Base-by-base conservation (phyloP, 2,888 invertebrate species). In the Nomada goodeniana region DNA sequence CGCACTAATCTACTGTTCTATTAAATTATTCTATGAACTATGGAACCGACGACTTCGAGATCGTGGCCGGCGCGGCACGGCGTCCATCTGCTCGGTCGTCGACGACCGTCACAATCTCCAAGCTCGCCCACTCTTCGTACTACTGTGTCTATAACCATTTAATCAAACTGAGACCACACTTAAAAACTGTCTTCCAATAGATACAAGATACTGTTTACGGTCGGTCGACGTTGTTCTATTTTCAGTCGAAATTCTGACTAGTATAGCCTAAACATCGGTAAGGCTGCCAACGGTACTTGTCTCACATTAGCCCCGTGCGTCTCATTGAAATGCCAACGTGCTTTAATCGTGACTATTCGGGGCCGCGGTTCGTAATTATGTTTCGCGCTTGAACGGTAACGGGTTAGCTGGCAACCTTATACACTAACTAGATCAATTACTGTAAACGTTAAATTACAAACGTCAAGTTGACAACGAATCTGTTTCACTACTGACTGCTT, bases 1-100 rank as follows among this genome's bases (percentile, higher is more conserved):
- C 92, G 76, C 85, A 86, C 91, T 90, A 90, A 89, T 86, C 91
- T 91, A 91, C 91, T 88, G 67, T 82, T 84, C 89, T 89, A 89
- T 64, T 86, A 61, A 80, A 77, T 84, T 57, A 57, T 61, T 86
- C 90, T 91, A 90, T 88, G 44, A 76, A 84, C 82, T 85, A 86
- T 84, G 70, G 77, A 85, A 70, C 29, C 73, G 83, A 80, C 81
- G 87, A 83, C 57, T 63, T 85, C 85, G 84, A 84, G 82, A 80
- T 73, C 47, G 53, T 29, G 63, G 61, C 26, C 50, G 55, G 78
- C 69, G 57, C 71, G 23, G 15, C 1, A 4, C 18, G 52, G 1
- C 15, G 5, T 15, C n/a, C n/a, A 15, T 10, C 23, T 57, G 3
- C 13, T 44, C 18, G 83, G 77, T 68, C 73, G 73, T 50, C 70